Conservation (phyloP, 1,140 invertebrate species). For the Eumeta japonica region DNA sequence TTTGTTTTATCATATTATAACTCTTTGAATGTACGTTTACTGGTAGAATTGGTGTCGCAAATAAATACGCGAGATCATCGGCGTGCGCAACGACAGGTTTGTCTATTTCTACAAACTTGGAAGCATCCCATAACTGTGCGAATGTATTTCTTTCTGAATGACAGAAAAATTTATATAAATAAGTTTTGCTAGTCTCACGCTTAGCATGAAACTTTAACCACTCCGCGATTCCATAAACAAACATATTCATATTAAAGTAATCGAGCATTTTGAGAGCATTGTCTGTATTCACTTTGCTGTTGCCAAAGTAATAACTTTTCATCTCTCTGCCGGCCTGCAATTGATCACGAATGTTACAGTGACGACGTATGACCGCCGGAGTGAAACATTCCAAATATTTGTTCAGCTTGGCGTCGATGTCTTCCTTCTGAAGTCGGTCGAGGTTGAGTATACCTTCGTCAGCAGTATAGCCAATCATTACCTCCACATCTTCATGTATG, state of each 20-base stretch:
- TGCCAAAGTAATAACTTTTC: slow-evolving; percentile 21
- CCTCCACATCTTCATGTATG: slow-evolving; percentile 26
- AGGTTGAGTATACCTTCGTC: slow-evolving; percentile 25
- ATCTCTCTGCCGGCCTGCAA: slow-evolving; percentile 20
- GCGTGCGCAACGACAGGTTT: slow-evolving; percentile 14
- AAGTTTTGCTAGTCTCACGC: slow-evolving; percentile 17
- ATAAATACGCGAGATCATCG: slow-evolving; percentile 28
- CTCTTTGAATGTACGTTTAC: slow-evolving; percentile 12
- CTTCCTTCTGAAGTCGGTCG: slow-evolving; percentile 4
- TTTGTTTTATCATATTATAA: slow-evolving; percentile 20
- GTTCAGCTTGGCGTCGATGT: slow-evolving; percentile 14
- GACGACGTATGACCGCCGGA: slow-evolving; percentile 11
- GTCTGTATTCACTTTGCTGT: slow-evolving; percentile 7
- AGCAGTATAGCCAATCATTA: slow-evolving; percentile 25
- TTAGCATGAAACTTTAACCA: slow-evolving; percentile 16
- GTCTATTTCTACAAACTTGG: slow-evolving; percentile 6
- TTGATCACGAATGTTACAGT: slow-evolving; percentile 11
- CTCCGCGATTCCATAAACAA: slow-evolving; percentile 12
- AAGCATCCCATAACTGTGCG: slow-evolving; percentile 3
- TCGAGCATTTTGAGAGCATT: slow-evolving; percentile 12
- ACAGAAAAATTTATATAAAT: slow-evolving; percentile 27
- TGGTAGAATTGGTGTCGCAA: slow-evolving; percentile 8
- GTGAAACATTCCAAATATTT: slow-evolving; percentile 19
- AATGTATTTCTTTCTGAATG: slow-evolving; percentile 22
- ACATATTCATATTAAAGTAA: slow-evolving; percentile 12